phyloP scores from a whole-genome alignment of 2,888 invertebrate species.

The Nephrotoma flavescens region DNA sequence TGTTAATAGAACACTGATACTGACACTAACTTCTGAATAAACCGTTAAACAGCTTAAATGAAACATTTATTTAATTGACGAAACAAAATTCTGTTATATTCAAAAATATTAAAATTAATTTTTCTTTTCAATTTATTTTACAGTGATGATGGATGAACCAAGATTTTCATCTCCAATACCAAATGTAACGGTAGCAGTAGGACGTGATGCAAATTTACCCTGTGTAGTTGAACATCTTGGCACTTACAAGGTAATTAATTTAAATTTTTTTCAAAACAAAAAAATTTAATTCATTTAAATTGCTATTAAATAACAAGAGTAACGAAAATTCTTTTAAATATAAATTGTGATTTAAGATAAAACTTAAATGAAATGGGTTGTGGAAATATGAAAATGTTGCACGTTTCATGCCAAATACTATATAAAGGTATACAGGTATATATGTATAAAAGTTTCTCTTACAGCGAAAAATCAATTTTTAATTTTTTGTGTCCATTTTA shows the following conservation, averaged over 20 bases:
- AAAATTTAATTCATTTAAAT: not conserved
- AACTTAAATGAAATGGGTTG: not conserved
- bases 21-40: too few relatives aligned
- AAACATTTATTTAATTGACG: too few relatives aligned
- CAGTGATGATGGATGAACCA: slow-evolving; percentile 75
- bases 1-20: too few relatives aligned
- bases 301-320: not conserved
- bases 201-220: slow-evolving; percentile 75
- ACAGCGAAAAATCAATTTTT: not conserved
- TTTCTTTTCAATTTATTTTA: slow-evolving; percentile 18
- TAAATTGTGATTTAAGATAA: not conserved
- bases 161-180: slow-evolving; percentile 82
- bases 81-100: too few relatives aligned
- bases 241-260: slow-evolving; percentile 59
- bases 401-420: not conserved
- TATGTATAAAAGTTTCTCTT: not conserved
- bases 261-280: not conserved
- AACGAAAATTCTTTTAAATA: not conserved
- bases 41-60: too few relatives aligned
- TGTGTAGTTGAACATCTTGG: slow-evolving; percentile 85
- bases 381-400: not conserved
- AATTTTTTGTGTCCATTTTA: not conserved
- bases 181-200: slow-evolving; percentile 81
- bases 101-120: not conserved
- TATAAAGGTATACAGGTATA: too few relatives aligned